Evolutionary conservation across 2,888 invertebrate species (phyloP).

Genomic region (Helicoverpa assulta): DNA sequence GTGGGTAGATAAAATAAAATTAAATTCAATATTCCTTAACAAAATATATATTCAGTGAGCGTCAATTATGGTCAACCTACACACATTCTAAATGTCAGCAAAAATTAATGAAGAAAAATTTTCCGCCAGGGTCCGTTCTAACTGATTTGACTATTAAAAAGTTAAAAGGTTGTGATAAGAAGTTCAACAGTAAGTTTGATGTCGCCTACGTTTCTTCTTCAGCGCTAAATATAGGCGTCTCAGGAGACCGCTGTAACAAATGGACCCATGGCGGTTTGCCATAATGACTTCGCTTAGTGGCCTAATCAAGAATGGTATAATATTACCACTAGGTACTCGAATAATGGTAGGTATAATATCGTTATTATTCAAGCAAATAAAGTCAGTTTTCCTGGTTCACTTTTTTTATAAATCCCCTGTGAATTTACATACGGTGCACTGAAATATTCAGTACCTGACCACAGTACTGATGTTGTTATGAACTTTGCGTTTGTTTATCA

Average conservation of each 20-base stretch:
- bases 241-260: slow-evolving; percentile 28
- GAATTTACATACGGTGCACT: slow-evolving; percentile 1
- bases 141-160: slow-evolving; percentile 19
- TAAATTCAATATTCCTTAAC: no score
- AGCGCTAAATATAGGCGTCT: slow-evolving; percentile 13
- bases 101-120: background rate
- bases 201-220: slow-evolving; percentile 10
- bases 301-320: slow-evolving; percentile 33
- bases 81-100: slow-evolving; percentile 23
- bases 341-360: slow-evolving; percentile 24
- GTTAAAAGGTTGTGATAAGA: background rate
- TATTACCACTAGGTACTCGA: slow-evolving; percentile 25
- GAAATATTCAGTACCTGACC: slow-evolving; percentile 10
- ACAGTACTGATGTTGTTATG: background rate
- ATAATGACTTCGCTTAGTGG: slow-evolving; percentile 30
- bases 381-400: slow-evolving; percentile 13
- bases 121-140: background rate
- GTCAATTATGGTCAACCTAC: slow-evolving; percentile 8
- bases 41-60: no score
- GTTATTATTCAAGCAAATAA: slow-evolving; percentile 28
- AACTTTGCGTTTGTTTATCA: background rate
- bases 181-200: slow-evolving; percentile 11
- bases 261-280: slow-evolving; percentile 4
- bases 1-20: background rate
- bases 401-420: slow-evolving; percentile 15